phyloP scores from a whole-genome alignment of 2,888 invertebrate genomes.

The Folsomia candida region DNA sequence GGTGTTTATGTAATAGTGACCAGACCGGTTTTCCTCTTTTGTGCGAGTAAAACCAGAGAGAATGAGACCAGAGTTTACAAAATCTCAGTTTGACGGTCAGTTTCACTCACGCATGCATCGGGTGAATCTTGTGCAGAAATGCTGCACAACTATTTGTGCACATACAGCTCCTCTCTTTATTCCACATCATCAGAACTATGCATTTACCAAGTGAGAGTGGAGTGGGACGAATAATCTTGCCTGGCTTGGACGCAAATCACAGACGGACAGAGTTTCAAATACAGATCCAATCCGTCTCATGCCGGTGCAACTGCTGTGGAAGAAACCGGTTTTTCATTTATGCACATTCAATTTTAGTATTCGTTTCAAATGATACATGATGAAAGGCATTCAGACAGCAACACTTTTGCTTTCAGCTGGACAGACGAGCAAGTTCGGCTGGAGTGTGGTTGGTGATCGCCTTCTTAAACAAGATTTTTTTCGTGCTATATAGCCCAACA shows the following conservation, averaged over 20 bases:
- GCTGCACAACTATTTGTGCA: too few relatives aligned
- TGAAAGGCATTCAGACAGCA: background rate
- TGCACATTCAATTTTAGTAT: background rate
- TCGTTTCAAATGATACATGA: background rate
- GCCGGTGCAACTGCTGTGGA: background rate
- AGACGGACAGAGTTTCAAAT: background rate
- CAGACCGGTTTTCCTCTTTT: constrained; percentile 39
- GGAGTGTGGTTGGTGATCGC: too few relatives aligned
- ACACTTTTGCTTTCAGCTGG: constrained; percentile 17
- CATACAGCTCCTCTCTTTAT: too few relatives aligned
- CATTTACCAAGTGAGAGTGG: background rate
- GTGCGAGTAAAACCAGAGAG: constrained; percentile 28
- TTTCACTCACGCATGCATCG: too few relatives aligned
- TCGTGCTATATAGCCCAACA: too few relatives aligned
- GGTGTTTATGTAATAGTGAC: constrained; percentile 21
- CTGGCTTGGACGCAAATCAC: background rate
- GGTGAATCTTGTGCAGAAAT: too few relatives aligned
- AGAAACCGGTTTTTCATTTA: constrained; percentile 10
- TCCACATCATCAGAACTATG: too few relatives aligned
- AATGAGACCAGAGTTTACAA: background rate
- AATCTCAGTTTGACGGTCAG: constrained; percentile 31
- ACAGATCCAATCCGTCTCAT: constrained; percentile 2
- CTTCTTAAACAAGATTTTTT: too few relatives aligned
- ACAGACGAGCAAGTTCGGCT: background rate
- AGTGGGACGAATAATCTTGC: background rate